phyloP scores from a whole-genome alignment of 2,888 invertebrate genomes.

The Crocallis elinguaria region DNA sequence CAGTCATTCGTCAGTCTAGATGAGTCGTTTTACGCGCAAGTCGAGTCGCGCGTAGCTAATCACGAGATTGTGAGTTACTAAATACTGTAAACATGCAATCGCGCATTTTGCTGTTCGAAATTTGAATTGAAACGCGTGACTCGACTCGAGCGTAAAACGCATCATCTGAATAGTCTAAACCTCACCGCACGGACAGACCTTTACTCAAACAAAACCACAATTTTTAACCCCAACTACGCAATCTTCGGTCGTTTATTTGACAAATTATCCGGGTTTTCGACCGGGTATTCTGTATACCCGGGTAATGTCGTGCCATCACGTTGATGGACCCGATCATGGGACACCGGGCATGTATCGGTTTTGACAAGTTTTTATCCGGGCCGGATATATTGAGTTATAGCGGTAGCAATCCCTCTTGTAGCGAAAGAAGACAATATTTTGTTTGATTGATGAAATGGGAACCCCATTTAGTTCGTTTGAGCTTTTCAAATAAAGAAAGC shows the following conservation, averaged over 20 bases:
- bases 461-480: too few relatives aligned
- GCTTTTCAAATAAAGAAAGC: too few relatives aligned
- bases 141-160: too few relatives aligned
- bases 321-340: constrained; percentile 19
- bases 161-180: too few relatives aligned
- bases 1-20: too few relatives aligned
- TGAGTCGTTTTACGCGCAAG: too few relatives aligned
- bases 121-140: too few relatives aligned
- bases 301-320: constrained; percentile 13
- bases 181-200: too few relatives aligned
- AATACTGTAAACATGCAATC: too few relatives aligned
- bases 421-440: background rate
- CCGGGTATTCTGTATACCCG: constrained; percentile 2
- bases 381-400: constrained; percentile 3
- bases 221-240: constrained; percentile 34
- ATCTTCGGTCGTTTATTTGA: constrained; percentile 40
- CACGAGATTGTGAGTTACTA: too few relatives aligned
- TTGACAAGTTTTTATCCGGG: constrained; percentile 23
- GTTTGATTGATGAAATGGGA: constrained; percentile 22
- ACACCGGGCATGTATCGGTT: constrained; percentile 14
- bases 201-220: constrained; percentile 8
- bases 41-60: too few relatives aligned
- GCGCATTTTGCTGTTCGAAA: too few relatives aligned
- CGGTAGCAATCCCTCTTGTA: background rate
- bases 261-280: constrained; percentile 35